Evolutionary conservation across 2,888 invertebrate species (phyloP).

Genomic region (Drosophila fungiperda): DNA sequence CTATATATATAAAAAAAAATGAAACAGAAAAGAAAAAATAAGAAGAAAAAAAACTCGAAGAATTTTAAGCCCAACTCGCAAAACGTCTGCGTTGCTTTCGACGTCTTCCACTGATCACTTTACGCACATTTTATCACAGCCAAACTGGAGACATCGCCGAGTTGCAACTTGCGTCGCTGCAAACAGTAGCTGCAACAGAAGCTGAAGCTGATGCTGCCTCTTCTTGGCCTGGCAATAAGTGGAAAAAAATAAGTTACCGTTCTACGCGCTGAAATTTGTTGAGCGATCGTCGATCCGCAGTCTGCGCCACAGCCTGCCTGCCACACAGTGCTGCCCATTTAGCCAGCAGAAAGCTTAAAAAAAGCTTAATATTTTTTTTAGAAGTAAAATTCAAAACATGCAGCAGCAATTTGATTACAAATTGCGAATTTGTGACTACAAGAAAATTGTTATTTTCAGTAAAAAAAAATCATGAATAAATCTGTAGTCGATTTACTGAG

Average conservation of each 20-base stretch:
- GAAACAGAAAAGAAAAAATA: constrained; percentile 15
- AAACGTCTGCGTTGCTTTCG: background rate
- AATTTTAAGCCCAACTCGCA: constrained; percentile 74
- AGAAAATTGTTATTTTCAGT: background rate
- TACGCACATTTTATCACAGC: constrained; percentile 80
- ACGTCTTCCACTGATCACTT: constrained; percentile 70
- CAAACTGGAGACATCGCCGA: constrained; percentile 73
- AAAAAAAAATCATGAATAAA: too few relatives aligned
- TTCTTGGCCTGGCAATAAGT: constrained; percentile 70
- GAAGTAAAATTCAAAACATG: background rate
- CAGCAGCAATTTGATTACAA: too few relatives aligned
- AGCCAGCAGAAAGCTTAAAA: background rate
- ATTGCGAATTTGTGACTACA: too few relatives aligned
- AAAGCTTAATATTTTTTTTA: background rate
- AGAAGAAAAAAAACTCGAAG: constrained; percentile 53
- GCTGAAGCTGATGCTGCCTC: background rate
- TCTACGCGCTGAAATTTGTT: constrained; percentile 82
- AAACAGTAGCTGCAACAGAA: constrained; percentile 1
- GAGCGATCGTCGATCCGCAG: constrained; percentile 60
- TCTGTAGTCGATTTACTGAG: background rate
- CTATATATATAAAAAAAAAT: constrained; percentile 22
- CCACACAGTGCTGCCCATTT: constrained; percentile 25
- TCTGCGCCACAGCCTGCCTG: constrained; percentile 35
- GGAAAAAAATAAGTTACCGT: constrained; percentile 83
- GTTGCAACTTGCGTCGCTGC: constrained; percentile 19